Evolutionary conservation across 2,797 vertebrate species (phyloP), one percentile per base, ranked within the genome.

Genomic region (Malurus splendens): DNA sequence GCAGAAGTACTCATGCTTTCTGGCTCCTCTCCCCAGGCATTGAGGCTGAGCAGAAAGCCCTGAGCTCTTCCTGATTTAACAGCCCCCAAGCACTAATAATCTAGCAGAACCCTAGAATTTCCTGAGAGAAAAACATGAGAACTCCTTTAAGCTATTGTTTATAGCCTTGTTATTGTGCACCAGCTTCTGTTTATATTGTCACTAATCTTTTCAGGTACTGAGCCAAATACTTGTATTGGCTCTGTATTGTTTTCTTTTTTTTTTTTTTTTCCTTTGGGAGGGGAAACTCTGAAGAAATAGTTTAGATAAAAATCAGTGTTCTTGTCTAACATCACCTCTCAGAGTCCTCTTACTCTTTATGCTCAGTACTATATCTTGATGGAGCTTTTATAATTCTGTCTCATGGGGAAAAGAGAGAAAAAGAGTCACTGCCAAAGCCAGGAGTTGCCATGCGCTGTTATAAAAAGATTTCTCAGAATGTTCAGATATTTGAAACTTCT

Each of bases 141-240:
- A 10, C 10, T 75, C 70, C 56, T 85, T 91, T 60, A 59, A 94
- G 51, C 50, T 79, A 83, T 94, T 95, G 84, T 96, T 79, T 59
- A 48, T 73, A 68, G 4, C 1, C 7, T 36, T 59, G 42, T n/a
- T 70, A 90, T 90, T 87, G 41, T 80, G 30, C 65, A 68, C 17
- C 0, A 32, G 25, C 60, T 78, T 71, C 70, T 94, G 79, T 94
- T 93, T 90, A 82, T 39, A 60, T 7, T 39, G 17, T 56, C 30
- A 41, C 17, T 64, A 79, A 32, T 44, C 72, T 86, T 81, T 86
- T 71, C 59, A 89, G 56, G 39, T 78, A 76, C 32, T 27, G 65
- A 85, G 78, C 65, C 80, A 92, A 82, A 65, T 20, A 73, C 14
- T 52, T 62, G 20, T 44, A 52, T 19, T 66, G 28, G 18, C 45